Evolutionary conservation across 2,113 vertebrate genomes (phyloP).

Genomic region (Cyrtonyx montezumae): DNA sequence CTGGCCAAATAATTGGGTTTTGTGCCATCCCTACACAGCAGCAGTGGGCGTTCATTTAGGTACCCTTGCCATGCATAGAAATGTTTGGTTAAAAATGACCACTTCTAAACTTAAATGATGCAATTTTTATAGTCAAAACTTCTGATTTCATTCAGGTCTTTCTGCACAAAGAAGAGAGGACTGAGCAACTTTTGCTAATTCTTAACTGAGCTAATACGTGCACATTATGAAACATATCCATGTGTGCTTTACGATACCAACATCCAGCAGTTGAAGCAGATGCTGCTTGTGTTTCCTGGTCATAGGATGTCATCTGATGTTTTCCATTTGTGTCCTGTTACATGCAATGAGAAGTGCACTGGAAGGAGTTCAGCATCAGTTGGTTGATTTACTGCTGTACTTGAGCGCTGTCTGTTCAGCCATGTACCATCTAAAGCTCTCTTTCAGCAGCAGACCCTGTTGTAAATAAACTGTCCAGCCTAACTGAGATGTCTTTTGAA

Average conservation of each 20-base stretch:
- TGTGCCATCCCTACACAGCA: not conserved
- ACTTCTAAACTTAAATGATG: not conserved
- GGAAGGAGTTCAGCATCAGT: not conserved
- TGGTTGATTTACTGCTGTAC: not conserved
- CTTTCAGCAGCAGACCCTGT: slow-evolving; percentile 5
- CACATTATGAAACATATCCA: not conserved
- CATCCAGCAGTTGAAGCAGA: not conserved
- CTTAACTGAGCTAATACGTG: accelerated
- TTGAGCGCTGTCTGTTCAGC: not conserved
- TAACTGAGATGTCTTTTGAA: not conserved
- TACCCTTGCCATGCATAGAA: not conserved
- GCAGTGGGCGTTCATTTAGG: not conserved
- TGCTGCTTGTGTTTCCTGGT: not conserved
- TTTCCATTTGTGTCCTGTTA: slow-evolving; percentile 18
- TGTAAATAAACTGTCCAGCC: slow-evolving; percentile 21
- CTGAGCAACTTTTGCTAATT: accelerated
- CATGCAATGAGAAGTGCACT: not conserved
- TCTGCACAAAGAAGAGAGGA: not conserved
- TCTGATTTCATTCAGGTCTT: not conserved
- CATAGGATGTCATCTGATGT: not conserved
- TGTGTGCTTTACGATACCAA: not conserved
- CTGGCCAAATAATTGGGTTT: accelerated
- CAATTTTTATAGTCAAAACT: not conserved
- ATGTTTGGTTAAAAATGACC: not conserved
- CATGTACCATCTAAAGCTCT: not conserved